These are phyloP conservation scores for Arenaria interpres DNA, from an alignment of 2,113 vertebrate species.

Conservation along the genomic window DNA sequence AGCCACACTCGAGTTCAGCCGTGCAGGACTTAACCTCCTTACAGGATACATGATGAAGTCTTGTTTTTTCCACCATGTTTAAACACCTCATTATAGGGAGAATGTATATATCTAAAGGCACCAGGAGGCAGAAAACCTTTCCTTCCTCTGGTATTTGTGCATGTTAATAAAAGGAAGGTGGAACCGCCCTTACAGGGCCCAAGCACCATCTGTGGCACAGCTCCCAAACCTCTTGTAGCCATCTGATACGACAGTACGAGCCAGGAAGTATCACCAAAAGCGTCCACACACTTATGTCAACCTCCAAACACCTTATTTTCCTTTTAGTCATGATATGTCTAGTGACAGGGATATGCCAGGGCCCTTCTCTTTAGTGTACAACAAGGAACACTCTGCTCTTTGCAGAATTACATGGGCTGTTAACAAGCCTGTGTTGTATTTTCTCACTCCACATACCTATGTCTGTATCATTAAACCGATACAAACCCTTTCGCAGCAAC, in stretches of 20 bases:
- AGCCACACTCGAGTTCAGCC: neutral
- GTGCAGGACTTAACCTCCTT: neutral
- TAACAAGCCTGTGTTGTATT: fast-evolving
- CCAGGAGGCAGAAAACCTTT: neutral
- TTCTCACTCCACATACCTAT: too few relatives aligned
- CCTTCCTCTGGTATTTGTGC: neutral
- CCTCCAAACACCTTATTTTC: neutral
- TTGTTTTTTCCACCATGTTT: neutral
- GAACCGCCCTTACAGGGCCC: neutral
- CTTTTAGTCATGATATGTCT: neutral
- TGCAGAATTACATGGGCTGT: neutral
- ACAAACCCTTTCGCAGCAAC: neutral
- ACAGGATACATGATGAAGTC: neutral
- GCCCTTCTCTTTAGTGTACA: neutral
- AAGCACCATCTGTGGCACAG: neutral
- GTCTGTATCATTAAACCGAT: neutral
- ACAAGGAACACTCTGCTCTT: neutral
- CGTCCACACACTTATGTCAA: neutral
- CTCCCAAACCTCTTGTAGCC: neutral
- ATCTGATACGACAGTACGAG: neutral
- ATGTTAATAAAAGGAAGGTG: neutral
- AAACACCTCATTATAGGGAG: neutral
- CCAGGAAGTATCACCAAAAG: neutral
- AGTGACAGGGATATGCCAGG: neutral
- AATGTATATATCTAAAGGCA: neutral